These are phyloP conservation scores for Ctena decussata DNA, from an alignment of 2,888 invertebrate genomes.

Conservation along the genomic window DNA sequence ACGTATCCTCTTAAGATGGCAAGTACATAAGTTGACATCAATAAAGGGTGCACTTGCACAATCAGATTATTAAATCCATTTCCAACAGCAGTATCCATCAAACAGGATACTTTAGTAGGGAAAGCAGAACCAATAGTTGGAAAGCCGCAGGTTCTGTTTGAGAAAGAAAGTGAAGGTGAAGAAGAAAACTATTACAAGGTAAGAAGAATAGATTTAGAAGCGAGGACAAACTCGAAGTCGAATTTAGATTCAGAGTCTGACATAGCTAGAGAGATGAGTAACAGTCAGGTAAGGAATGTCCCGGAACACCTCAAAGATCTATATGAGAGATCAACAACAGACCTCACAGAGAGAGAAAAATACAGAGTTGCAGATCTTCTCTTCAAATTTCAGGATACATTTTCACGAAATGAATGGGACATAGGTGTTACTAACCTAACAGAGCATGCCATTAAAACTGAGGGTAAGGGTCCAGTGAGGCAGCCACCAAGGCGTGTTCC, in stretches of 20 bases:
- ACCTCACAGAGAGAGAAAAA: conserved; percentile 10
- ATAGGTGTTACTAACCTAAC: conserved; percentile 37
- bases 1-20: conserved; percentile 53
- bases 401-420: conserved; percentile 56
- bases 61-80: conserved; percentile 59
- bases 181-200: neutral
- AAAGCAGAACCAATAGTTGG: conserved; percentile 32
- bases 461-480: conserved; percentile 44
- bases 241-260: neutral
- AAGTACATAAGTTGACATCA: conserved; percentile 42
- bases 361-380: conserved; percentile 27
- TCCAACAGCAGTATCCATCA: conserved; percentile 24
- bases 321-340: neutral
- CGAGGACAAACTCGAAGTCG: neutral
- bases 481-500: conserved; percentile 45
- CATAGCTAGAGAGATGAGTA: no score
- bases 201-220: neutral
- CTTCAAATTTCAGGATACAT: conserved; percentile 17
- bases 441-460: conserved; percentile 52
- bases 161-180: conserved; percentile 9
- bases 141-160: neutral
- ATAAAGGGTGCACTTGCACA: conserved; percentile 32
- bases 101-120: conserved; percentile 47
- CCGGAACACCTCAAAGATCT: neutral
- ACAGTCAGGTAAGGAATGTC: neutral